A percentile compares a stretch with the other conserved stretches of the same genome.
These are phyloP conservation scores for Ruditapes philippinarum DNA, from an alignment of 1,140 invertebrate species.

Conservation along the genomic window DNA sequence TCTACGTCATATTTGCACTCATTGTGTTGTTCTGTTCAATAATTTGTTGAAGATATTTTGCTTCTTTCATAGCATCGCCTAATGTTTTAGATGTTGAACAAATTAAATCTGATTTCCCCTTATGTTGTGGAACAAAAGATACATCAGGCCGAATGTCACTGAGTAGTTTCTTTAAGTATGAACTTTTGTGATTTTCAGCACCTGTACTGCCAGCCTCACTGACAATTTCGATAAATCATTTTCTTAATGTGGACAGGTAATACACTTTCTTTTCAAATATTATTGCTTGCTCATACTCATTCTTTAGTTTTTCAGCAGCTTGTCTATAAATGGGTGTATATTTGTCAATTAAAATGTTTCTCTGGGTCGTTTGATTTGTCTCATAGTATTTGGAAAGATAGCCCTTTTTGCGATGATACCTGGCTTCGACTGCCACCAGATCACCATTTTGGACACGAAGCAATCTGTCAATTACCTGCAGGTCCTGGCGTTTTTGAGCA, in stretches of 20 bases:
- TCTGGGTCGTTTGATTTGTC: too few species aligned
- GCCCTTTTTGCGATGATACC: conserved; percentile 16
- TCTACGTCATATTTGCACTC: too few species aligned
- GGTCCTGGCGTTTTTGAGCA: not conserved
- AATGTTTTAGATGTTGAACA: not conserved
- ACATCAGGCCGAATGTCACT: not conserved
- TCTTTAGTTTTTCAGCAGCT: not conserved
- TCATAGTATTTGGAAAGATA: not conserved
- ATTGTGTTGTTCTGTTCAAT: too few species aligned
- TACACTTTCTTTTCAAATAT: not conserved
- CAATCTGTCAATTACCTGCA: not conserved
- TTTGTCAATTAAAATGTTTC: too few species aligned
- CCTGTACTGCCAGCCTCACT: not conserved
- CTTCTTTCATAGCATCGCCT: not conserved
- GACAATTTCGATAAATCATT: not conserved
- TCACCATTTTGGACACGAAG: not conserved
- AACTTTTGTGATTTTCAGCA: not conserved
- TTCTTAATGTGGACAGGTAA: not conserved
- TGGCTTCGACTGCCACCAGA: not conserved
- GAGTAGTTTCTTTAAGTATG: not conserved
- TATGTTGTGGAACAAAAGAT: not conserved
- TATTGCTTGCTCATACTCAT: not conserved
- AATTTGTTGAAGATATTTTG: not conserved
- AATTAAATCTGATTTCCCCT: conserved; percentile 1
- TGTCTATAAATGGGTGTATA: not conserved